phyloP scores from a whole-genome alignment of 2,888 invertebrate genomes.

The Stenodera caucasica region DNA sequence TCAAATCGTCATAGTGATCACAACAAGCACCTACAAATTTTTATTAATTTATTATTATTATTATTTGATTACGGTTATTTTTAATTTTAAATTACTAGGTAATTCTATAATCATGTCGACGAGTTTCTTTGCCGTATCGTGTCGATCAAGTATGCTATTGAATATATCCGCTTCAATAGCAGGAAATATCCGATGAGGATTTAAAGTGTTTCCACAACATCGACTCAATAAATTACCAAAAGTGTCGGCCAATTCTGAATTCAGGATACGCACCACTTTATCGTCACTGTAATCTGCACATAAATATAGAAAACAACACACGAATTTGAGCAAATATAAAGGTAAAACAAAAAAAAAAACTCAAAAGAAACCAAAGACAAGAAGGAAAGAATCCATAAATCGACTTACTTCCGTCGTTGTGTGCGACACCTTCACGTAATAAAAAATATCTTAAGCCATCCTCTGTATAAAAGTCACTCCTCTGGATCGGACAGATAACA shows the following conservation, averaged over 20 bases:
- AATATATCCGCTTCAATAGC: constrained; percentile 58
- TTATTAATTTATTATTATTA: constrained; percentile 28
- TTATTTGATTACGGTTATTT: not conserved
- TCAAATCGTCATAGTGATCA: constrained; percentile 70
- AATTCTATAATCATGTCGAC: constrained; percentile 61
- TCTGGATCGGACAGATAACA: constrained; percentile 76
- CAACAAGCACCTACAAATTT: constrained; percentile 62
- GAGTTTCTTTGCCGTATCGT: constrained; percentile 54
- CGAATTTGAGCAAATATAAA: no score
- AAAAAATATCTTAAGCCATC: constrained; percentile 90
- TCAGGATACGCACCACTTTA: constrained; percentile 74
- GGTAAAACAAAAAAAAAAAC: constrained; percentile 6
- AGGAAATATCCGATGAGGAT: constrained; percentile 78
- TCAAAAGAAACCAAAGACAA: not conserved
- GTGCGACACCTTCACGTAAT: constrained; percentile 85
- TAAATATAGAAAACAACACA: not conserved
- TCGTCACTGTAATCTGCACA: constrained; percentile 77
- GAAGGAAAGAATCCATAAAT: constrained; percentile 15
- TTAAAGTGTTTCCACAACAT: constrained; percentile 74
- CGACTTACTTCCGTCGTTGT: constrained; percentile 87
- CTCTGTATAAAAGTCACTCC: constrained; percentile 62
- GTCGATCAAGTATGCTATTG: constrained; percentile 41
- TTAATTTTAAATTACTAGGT: constrained; percentile 47
- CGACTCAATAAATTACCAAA: constrained; percentile 88
- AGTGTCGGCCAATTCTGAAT: constrained; percentile 89